These are phyloP conservation scores for Labeo calbasu DNA, from an alignment of 2,797 vertebrate species.

Conservation along the genomic window DNA sequence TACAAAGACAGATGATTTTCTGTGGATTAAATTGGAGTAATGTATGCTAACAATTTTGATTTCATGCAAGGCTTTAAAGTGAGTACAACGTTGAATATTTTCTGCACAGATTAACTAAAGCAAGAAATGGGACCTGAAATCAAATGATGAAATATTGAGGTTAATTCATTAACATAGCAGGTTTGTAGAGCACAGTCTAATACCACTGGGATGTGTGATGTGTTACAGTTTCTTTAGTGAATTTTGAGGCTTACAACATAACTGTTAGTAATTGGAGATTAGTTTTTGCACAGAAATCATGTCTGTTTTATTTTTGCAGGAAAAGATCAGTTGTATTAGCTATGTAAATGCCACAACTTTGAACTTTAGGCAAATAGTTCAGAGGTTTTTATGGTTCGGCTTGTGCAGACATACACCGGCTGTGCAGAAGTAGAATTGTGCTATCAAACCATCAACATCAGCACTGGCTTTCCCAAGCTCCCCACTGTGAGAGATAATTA, in stretches of 20 bases:
- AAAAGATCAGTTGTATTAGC: not conserved
- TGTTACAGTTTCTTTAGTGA: slow-evolving; percentile 5
- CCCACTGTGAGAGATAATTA: not conserved
- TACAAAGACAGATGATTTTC: not conserved
- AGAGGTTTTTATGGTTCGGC: not conserved
- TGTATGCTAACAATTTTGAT: not conserved
- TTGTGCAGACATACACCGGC: not conserved
- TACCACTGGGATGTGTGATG: slow-evolving; percentile 4
- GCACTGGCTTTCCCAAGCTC: not conserved
- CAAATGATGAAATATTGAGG: slow-evolving; percentile 8
- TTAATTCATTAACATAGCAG: slow-evolving; percentile 16
- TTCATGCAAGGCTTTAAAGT: no score
- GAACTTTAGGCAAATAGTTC: not conserved
- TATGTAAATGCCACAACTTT: not conserved
- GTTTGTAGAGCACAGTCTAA: slow-evolving; percentile 14
- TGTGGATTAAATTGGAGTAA: not conserved
- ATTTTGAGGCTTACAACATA: not conserved
- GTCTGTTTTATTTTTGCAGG: not conserved
- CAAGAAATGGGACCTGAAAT: slow-evolving; percentile 1
- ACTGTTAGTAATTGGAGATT: not conserved
- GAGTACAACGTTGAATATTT: not conserved
- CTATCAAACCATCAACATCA: not conserved
- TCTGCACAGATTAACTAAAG: not conserved
- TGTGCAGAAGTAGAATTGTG: not conserved
- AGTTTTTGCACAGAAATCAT: not conserved